phyloP scores from a whole-genome alignment of 2,113 vertebrate genomes.

The Empidonax traillii region DNA sequence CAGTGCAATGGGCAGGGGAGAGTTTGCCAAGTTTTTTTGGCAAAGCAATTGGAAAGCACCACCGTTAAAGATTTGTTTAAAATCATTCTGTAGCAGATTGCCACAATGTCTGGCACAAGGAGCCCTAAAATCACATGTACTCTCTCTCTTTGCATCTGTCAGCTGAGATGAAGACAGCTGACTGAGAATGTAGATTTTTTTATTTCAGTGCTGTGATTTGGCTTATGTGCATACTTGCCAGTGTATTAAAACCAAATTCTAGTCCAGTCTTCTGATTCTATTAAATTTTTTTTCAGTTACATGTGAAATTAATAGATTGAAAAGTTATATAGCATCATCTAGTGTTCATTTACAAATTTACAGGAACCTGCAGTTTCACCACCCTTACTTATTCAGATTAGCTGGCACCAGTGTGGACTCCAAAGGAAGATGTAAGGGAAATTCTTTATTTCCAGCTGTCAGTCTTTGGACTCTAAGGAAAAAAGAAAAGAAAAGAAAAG shows the following conservation, averaged over 20 bases:
- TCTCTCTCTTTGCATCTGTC: neutral
- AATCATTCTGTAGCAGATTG: neutral
- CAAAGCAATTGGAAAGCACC: neutral
- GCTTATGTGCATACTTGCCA: neutral
- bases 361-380: neutral
- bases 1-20: neutral
- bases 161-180: neutral
- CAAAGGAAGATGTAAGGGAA: neutral
- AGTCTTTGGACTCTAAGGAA: neutral
- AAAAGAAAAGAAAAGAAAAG: neutral
- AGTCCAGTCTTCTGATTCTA: neutral
- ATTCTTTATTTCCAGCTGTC: neutral
- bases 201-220: neutral
- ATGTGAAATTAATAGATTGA: neutral
- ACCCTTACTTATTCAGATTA: neutral
- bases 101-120: neutral
- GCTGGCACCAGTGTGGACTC: neutral
- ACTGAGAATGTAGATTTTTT: neutral
- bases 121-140: neutral
- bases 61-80: neutral
- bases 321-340: slow-evolving; percentile 37
- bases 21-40: neutral
- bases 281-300: neutral
- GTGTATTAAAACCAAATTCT: neutral
- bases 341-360: neutral